A percentile compares a stretch with the other conserved stretches of the same genome.
Evolutionary conservation across 2,888 invertebrate species (phyloP).

Genomic region (Mythimna vitellina): DNA sequence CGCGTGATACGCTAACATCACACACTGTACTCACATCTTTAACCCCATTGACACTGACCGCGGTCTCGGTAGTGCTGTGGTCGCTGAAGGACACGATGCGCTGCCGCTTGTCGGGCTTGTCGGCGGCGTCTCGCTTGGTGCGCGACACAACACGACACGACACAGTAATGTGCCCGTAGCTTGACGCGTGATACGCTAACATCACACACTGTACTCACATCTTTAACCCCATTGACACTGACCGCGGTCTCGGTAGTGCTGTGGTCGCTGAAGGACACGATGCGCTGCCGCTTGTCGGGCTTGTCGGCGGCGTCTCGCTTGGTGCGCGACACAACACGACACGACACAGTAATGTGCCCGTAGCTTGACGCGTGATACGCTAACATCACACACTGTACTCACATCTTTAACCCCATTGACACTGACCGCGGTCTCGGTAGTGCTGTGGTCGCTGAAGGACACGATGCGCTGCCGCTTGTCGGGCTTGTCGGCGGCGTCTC

Average conservation of each 20-base stretch:
- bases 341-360: neutral
- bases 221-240: slow-evolving; percentile 84
- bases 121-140: slow-evolving; percentile 73
- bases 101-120: slow-evolving; percentile 76
- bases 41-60: slow-evolving; percentile 82
- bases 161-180: neutral
- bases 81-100: slow-evolving; percentile 77
- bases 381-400: slow-evolving; percentile 12
- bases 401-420: slow-evolving; percentile 85
- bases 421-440: slow-evolving; percentile 79
- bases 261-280: slow-evolving; percentile 79
- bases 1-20: too few species aligned
- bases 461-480: slow-evolving; percentile 74
- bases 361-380: neutral
- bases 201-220: slow-evolving; percentile 66
- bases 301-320: slow-evolving; percentile 73
- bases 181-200: neutral
- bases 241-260: slow-evolving; percentile 80
- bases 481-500: slow-evolving; percentile 71
- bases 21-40: too few species aligned
- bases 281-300: slow-evolving; percentile 75
- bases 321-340: slow-evolving; percentile 56
- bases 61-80: slow-evolving; percentile 80
- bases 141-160: slow-evolving; percentile 30
- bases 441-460: slow-evolving; percentile 82